phyloP scores from a whole-genome alignment of 2,797 vertebrate species.

The Potorous gilbertii region DNA sequence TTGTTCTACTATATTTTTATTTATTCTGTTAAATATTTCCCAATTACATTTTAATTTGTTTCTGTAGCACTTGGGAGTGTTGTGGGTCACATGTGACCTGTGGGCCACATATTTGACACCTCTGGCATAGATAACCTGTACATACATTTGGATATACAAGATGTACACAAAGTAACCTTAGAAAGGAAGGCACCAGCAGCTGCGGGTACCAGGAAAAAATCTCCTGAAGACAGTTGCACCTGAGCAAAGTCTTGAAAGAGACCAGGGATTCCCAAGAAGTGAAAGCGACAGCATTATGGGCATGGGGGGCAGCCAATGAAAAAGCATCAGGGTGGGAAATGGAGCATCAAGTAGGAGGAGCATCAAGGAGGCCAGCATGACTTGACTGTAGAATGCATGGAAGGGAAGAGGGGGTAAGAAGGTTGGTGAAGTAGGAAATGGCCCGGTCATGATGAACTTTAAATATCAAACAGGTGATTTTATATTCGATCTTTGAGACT shows the following conservation, averaged over 20 bases:
- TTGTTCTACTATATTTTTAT: not conserved
- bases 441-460: not conserved
- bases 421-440: not conserved
- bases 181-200: not conserved
- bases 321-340: not conserved
- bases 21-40: not conserved
- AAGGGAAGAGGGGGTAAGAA: not conserved
- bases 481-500: not conserved
- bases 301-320: not conserved
- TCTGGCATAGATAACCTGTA: not conserved
- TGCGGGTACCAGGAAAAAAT: not conserved
- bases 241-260: not conserved
- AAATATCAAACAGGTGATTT: not conserved
- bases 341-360: not conserved
- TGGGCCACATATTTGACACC: not conserved
- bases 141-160: not conserved
- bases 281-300: not conserved
- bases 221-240: not conserved
- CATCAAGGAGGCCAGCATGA: not conserved
- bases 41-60: not conserved
- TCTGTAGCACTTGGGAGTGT: not conserved
- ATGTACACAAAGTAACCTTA: not conserved
- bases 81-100: not conserved
- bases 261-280: not conserved
- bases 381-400: not conserved